A percentile compares a stretch with the other conserved stretches of the same genome.
Conservation (phyloP, 2,113 vertebrate species). For the Mesoclemmys tuberculata region DNA sequence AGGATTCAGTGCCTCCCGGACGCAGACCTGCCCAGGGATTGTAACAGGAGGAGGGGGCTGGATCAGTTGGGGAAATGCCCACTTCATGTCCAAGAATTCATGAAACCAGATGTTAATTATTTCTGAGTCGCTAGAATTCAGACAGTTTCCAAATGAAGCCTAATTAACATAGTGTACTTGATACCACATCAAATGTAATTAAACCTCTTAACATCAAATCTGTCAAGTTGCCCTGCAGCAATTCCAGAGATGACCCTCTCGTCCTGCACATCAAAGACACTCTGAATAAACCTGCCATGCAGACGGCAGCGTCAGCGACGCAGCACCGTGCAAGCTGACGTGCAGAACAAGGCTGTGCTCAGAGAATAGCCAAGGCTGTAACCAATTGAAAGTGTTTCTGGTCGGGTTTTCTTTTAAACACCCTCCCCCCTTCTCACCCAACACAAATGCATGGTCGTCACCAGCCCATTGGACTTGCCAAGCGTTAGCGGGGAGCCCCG, state of each 20-base stretch:
- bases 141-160: slow-evolving; percentile 76
- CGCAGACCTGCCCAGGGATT: neutral
- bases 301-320: neutral
- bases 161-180: slow-evolving; percentile 60
- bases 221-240: slow-evolving; percentile 31
- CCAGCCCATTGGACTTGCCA: rapidly evolving
- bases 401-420: neutral
- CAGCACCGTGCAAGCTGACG: rapidly evolving
- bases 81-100: slow-evolving; percentile 69
- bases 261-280: neutral
- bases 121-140: slow-evolving; percentile 74
- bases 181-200: slow-evolving; percentile 76
- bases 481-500: neutral
- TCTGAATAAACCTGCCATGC: slow-evolving; percentile 23
- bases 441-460: neutral
- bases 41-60: neutral
- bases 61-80: slow-evolving; percentile 16
- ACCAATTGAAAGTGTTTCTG: neutral
- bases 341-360: neutral
- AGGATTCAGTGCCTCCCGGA: neutral
- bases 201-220: slow-evolving; percentile 65
- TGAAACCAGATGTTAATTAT: slow-evolving; percentile 72
- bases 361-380: neutral
- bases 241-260: slow-evolving; percentile 24
- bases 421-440: too few relatives aligned